Evolutionary conservation across 2,113 vertebrate genomes (phyloP).

Genomic region (Nicator chloris): DNA sequence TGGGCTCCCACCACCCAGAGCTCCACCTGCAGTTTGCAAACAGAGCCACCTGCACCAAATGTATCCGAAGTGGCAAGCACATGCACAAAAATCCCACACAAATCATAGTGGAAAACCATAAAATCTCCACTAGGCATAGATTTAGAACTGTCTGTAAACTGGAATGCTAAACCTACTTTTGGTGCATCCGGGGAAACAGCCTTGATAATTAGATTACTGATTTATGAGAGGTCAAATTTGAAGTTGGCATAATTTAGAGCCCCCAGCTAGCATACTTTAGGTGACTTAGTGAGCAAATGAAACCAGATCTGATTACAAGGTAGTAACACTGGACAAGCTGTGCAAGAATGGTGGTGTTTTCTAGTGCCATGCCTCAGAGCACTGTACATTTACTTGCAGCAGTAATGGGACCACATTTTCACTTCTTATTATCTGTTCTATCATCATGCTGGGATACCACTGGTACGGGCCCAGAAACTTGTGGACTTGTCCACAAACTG

Average conservation of each 20-base stretch:
- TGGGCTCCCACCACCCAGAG: not conserved
- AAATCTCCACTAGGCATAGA: not conserved
- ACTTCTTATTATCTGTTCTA: not conserved
- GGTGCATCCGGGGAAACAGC: not conserved
- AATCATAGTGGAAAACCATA: not conserved
- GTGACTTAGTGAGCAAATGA: not conserved
- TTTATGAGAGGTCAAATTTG: not conserved
- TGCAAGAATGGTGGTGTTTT: not conserved
- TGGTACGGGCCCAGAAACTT: not conserved
- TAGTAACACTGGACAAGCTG: not conserved
- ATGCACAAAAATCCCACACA: fast-evolving
- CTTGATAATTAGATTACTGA: not conserved
- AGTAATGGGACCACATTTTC: not conserved
- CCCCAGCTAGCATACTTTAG: not conserved
- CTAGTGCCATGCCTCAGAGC: not conserved
- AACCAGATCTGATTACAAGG: not conserved
- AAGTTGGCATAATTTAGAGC: not conserved
- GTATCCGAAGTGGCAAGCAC: not conserved
- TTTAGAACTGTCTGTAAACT: not conserved
- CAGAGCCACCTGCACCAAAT: not conserved
- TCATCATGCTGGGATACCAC: not conserved
- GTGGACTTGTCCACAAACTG: not conserved
- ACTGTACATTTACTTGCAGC: not conserved
- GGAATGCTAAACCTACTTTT: not conserved
- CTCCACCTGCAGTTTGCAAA: not conserved